Percentiles rank a stretch among this genome's conserved stretches.
These are phyloP conservation scores for Brachyopa scutellaris DNA, from an alignment of 2,888 invertebrate genomes.

Conservation along the genomic window DNA sequence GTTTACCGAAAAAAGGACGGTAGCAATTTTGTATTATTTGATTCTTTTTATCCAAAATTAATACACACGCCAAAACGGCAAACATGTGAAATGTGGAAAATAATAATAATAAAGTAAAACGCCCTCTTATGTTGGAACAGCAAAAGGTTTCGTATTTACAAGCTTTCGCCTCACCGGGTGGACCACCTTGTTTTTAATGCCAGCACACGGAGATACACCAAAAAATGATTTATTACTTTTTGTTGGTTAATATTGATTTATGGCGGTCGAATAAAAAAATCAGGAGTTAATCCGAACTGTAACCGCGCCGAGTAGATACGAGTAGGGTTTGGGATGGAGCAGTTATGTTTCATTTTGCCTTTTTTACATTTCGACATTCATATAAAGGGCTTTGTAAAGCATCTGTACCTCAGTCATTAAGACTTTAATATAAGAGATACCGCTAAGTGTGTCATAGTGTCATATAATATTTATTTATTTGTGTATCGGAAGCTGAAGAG, in stretches of 20 bases:
- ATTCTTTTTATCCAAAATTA: conserved; percentile 65
- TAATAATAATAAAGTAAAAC: conserved; percentile 53
- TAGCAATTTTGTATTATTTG: conserved; percentile 42
- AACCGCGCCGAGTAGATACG: not conserved
- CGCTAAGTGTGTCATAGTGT: not conserved
- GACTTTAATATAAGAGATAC: not conserved
- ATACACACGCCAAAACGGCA: conserved; percentile 59
- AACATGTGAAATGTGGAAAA: conserved; percentile 57
- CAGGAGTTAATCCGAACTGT: conserved; percentile 46
- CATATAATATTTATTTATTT: not conserved
- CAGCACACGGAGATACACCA: conserved; percentile 10
- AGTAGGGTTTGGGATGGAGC: not conserved
- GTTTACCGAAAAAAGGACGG: not conserved
- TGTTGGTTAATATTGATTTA: conserved; percentile 71
- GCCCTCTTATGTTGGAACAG: conserved; percentile 50
- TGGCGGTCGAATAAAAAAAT: conserved; percentile 52
- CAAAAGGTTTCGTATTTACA: conserved; percentile 39
- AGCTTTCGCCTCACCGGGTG: conserved; percentile 8
- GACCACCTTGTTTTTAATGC: conserved; percentile 49
- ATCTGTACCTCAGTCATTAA: not conserved
- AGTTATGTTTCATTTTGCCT: not conserved
- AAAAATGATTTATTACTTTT: conserved; percentile 58
- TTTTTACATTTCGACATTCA: too few species aligned
- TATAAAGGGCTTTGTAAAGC: not conserved
- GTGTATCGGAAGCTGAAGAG: not conserved